These are phyloP conservation scores for Pachymerium ferrugineum DNA, from an alignment of 2,888 invertebrate species.

Conservation along the genomic window DNA sequence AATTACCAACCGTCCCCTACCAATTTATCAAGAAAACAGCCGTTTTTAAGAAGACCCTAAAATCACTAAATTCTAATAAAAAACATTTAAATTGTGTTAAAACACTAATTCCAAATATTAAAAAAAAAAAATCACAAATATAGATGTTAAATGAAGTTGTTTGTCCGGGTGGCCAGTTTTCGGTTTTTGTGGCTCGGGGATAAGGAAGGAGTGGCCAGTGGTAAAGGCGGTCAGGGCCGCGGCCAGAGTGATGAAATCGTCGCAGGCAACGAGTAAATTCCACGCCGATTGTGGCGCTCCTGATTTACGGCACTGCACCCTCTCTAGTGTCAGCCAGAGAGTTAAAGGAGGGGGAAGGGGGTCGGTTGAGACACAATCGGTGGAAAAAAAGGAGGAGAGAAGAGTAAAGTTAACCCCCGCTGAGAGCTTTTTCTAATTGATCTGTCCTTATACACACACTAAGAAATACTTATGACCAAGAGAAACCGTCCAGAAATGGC, in stretches of 20 bases:
- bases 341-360: no score
- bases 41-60: no score
- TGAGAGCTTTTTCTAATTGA: slow-evolving; percentile 31
- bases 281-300: slow-evolving; percentile 20
- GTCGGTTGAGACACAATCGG: neutral
- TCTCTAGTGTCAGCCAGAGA: neutral
- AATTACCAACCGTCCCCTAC: no score
- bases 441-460: slow-evolving; percentile 22
- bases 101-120: neutral
- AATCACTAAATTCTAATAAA: no score
- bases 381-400: neutral
- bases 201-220: slow-evolving; percentile 17
- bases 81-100: neutral
- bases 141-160: neutral
- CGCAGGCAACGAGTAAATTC: slow-evolving; percentile 28
- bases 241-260: slow-evolving; percentile 30
- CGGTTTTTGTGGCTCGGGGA: neutral
- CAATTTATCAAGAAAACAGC: no score
- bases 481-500: neutral
- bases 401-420: neutral
- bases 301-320: slow-evolving; percentile 28
- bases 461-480: neutral
- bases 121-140: neutral
- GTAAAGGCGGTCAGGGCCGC: slow-evolving; percentile 6
- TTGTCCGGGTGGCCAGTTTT: neutral